These are phyloP conservation scores for Cacoxenus indagator DNA, from an alignment of 2,888 invertebrate genomes.

Conservation along the genomic window DNA sequence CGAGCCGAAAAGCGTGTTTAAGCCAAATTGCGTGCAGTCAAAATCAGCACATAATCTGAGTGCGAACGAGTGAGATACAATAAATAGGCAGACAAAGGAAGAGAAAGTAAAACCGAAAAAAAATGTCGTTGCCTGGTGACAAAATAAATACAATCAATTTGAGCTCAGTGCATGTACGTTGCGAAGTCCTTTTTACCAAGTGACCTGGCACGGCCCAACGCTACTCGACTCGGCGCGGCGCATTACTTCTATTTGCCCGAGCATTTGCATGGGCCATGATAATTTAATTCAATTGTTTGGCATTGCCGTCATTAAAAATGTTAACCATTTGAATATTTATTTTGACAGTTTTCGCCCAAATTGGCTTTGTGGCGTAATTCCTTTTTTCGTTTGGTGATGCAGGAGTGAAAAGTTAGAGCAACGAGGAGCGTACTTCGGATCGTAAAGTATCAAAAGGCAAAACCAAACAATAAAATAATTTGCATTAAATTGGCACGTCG, in stretches of 20 bases:
- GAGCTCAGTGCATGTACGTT: slow-evolving; percentile 18
- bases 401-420: no score
- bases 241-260: background rate
- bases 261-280: slow-evolving; percentile 31
- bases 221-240: no score
- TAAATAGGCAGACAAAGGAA: background rate
- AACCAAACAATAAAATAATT: slow-evolving; percentile 4
- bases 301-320: slow-evolving; percentile 54
- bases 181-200: background rate
- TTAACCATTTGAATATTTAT: slow-evolving; percentile 29
- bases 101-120: slow-evolving; percentile 1
- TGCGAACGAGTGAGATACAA: slow-evolving; percentile 23
- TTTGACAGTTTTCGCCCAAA: slow-evolving; percentile 8
- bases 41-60: slow-evolving; percentile 18
- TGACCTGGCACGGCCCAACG: no score
- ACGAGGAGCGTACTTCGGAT: background rate
- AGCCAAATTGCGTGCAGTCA: slow-evolving; percentile 44
- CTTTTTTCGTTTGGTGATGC: background rate
- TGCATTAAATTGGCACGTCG: slow-evolving; percentile 2
- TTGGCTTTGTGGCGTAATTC: background rate
- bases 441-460: background rate
- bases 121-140: slow-evolving; percentile 28
- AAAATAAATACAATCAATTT: slow-evolving; percentile 62
- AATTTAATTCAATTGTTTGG: slow-evolving; percentile 54
- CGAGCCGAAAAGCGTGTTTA: slow-evolving; percentile 60